Evolutionary conservation across 2,797 vertebrate genomes (phyloP).

Genomic region (Crocidura indochinensis): DNA sequence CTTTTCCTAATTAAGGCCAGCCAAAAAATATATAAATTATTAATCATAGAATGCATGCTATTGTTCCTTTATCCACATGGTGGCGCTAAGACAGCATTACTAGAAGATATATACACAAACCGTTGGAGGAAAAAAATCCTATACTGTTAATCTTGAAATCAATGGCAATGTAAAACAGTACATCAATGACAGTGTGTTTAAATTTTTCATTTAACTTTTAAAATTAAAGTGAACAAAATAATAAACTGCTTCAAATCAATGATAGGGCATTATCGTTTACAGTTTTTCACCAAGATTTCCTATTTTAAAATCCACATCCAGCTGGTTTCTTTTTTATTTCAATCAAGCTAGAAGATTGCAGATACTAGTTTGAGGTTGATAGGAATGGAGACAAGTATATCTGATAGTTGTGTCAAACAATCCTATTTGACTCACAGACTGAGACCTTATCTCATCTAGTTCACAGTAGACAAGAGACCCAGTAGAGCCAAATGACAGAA

Average conservation of each 20-base stretch:
- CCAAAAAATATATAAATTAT: no score
- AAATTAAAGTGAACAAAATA: not conserved
- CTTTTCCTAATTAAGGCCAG: no score
- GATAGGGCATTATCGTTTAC: not conserved
- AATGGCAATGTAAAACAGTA: not conserved
- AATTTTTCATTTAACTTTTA: slow-evolving; percentile 23
- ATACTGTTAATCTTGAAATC: not conserved
- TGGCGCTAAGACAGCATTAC: slow-evolving; percentile 51
- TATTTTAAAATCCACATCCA: not conserved
- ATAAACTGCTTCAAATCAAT: not conserved
- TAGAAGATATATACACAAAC: accelerated
- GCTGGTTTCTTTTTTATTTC: not conserved
- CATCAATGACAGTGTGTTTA: not conserved
- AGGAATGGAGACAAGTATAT: not conserved
- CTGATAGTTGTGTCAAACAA: not conserved
- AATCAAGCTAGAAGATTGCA: not conserved
- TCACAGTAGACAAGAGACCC: not conserved
- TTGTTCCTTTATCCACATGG: slow-evolving; percentile 64
- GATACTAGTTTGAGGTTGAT: not conserved
- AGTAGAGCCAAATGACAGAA: no score
- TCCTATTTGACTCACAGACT: slow-evolving; percentile 4
- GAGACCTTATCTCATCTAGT: not conserved
- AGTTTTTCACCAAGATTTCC: not conserved
- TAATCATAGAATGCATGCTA: not conserved
- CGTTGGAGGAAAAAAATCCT: not conserved